Percentiles rank a stretch among this genome's conserved stretches.
phyloP scores from a whole-genome alignment of 1,140 invertebrate species.

The Muscidifurax raptorellus region DNA sequence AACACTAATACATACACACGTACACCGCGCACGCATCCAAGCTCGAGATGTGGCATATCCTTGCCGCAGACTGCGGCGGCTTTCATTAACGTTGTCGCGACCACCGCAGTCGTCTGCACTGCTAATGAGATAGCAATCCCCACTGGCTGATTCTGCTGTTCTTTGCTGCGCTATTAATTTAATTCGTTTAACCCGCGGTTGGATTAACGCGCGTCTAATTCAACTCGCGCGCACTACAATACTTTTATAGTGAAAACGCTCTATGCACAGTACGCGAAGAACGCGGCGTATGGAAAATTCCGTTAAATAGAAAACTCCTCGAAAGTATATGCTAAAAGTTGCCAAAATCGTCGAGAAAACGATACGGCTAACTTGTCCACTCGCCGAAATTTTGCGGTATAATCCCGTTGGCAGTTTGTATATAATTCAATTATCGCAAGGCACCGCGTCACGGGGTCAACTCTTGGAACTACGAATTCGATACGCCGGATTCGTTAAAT shows the following conservation, averaged over 20 bases:
- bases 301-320: no score
- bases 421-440: slow-evolving; percentile 53
- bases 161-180: slow-evolving; percentile 59
- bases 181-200: slow-evolving; percentile 48
- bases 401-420: slow-evolving; percentile 48
- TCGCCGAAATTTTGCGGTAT: slow-evolving; percentile 47
- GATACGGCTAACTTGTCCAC: slow-evolving; percentile 54
- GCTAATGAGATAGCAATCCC: slow-evolving; percentile 55
- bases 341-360: slow-evolving; percentile 30
- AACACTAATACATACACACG: background rate
- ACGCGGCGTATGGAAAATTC: no score
- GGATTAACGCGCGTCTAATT: background rate
- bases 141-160: slow-evolving; percentile 30
- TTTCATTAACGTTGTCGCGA: slow-evolving; percentile 37
- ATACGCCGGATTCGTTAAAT: slow-evolving; percentile 5
- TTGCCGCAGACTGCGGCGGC: slow-evolving; percentile 19
- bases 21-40: background rate
- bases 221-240: no score
- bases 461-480: slow-evolving; percentile 13
- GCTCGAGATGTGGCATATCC: background rate
- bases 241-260: no score
- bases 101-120: background rate
- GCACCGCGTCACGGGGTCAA: slow-evolving; percentile 23
- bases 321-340: no score
- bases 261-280: no score